Evolutionary conservation across 2,797 vertebrate genomes (phyloP), one percentile per base, ranked within the genome.

Genomic region (Anolis apletophallus): DNA sequence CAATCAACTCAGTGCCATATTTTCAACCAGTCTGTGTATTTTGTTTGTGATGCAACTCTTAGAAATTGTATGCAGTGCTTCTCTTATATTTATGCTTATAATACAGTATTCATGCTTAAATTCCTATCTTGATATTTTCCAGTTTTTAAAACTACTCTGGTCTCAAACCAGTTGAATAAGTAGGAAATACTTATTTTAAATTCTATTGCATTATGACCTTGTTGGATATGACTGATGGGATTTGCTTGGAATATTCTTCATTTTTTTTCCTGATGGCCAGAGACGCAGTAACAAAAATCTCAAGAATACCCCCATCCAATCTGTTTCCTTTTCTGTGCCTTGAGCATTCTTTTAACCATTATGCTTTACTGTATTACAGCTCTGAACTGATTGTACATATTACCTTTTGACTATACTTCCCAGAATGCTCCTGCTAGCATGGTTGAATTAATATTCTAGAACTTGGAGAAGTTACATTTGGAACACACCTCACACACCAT

Each of bases 201-300:
- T 90, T 91, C 5, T 26, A 78, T 21, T 71, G 64, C 50, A 34
- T 88, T 64, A 17, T 54, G 34, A 19, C 40, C 9, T 2, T 26
- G 0, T 87, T 80, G 81, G 83, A 81, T 85, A 72, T 84, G 84
- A 87, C 14, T 81, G 81, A 36, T 19, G 83, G 74, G 61, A 55
- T 71, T 69, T 23, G 26, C 36, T 9, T 21, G 78, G 77, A 55
- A 90, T 57, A 26, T 72, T 72, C 29, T 26, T 29, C 61, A 34
- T 54, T 55, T 52, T 81, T 55, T 73, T 64, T 72, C 57, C 57
- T 46, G 57, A 71, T 32, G 5, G n/a, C 21, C 61, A 0, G 0
- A 90, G 29, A 82, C 85, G 79, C 46, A 7, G 23, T 72, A 52
- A n/a, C 54, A 0, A 0, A 83, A 19, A 13, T 59, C n/a, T 83